Percentiles rank a stretch among this genome's conserved stretches.
Evolutionary conservation across 1,140 invertebrate species (phyloP).

Genomic region (Apis mellifera): DNA sequence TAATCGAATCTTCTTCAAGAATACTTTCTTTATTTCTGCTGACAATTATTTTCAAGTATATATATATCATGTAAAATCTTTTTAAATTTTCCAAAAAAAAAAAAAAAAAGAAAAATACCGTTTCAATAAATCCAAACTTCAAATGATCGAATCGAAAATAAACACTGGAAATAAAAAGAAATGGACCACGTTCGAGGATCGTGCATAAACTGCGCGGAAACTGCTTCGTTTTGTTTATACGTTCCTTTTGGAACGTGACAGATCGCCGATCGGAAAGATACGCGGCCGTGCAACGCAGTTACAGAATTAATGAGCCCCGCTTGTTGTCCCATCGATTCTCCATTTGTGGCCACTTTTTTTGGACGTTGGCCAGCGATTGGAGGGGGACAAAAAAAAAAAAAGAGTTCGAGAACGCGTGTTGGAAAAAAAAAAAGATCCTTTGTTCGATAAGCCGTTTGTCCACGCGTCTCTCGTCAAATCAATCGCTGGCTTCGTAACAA

Average conservation of each 20-base stretch:
- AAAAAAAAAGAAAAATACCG: no score
- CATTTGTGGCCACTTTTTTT: slow-evolving; percentile 54
- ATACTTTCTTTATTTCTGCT: no score
- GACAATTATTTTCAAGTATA: no score
- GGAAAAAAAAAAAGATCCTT: slow-evolving; percentile 42
- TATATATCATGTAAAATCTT: no score
- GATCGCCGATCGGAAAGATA: slow-evolving; percentile 9
- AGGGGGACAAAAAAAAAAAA: slow-evolving; percentile 36
- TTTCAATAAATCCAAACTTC: no score
- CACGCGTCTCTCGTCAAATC: slow-evolving; percentile 32
- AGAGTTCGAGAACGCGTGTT: slow-evolving; percentile 40
- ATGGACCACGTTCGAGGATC: neutral
- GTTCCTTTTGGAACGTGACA: slow-evolving; percentile 27
- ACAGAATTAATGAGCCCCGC: slow-evolving; percentile 59
- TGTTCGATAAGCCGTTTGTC: slow-evolving; percentile 54
- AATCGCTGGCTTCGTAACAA: slow-evolving; percentile 12
- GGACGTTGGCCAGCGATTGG: slow-evolving; percentile 42
- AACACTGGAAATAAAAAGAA: no score
- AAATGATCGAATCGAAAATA: no score
- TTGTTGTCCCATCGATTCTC: slow-evolving; percentile 60
- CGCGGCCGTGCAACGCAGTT: slow-evolving; percentile 26
- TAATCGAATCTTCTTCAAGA: no score
- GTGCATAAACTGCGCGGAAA: neutral
- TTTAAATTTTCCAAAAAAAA: no score
- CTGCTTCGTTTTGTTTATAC: slow-evolving; percentile 17